Conservation (phyloP, 2,113 vertebrate species). For the Meles meles region DNA sequence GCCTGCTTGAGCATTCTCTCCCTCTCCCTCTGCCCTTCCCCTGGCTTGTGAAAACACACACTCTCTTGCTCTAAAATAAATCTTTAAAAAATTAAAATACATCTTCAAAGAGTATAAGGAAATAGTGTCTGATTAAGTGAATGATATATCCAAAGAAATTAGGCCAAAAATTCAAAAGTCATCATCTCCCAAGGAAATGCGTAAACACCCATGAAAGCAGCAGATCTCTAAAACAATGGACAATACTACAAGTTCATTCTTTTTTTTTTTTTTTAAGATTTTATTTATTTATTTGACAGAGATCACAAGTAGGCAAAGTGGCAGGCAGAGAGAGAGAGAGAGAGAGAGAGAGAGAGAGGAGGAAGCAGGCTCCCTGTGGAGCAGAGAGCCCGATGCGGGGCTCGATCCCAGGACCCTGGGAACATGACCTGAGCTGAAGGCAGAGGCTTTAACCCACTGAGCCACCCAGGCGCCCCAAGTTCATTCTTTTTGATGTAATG, state of each 20-base stretch:
- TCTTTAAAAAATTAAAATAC: neutral
- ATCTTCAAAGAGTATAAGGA: neutral
- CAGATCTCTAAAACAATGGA: neutral
- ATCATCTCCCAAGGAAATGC: neutral
- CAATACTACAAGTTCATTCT: neutral
- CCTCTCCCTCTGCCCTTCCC: neutral
- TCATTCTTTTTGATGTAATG: neutral
- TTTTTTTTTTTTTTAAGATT: neutral
- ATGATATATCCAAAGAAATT: neutral
- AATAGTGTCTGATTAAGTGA: neutral
- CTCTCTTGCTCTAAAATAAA: neutral
- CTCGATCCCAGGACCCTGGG: too few species aligned
- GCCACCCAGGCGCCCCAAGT: too few species aligned
- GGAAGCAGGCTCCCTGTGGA: too few species aligned
- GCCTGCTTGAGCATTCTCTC: neutral
- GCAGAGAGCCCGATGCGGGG: too few species aligned
- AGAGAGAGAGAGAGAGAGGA: too few species aligned
- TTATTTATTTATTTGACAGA: too few species aligned
- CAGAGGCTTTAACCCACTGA: too few species aligned
- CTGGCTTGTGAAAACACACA: neutral
- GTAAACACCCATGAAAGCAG: neutral
- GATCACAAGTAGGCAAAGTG: too few species aligned
- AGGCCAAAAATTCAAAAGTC: neutral
- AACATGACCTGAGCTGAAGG: too few species aligned
- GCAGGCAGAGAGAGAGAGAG: too few species aligned